Evolutionary conservation across 2,113 vertebrate species (phyloP).

Genomic region (Pedionomus torquatus): DNA sequence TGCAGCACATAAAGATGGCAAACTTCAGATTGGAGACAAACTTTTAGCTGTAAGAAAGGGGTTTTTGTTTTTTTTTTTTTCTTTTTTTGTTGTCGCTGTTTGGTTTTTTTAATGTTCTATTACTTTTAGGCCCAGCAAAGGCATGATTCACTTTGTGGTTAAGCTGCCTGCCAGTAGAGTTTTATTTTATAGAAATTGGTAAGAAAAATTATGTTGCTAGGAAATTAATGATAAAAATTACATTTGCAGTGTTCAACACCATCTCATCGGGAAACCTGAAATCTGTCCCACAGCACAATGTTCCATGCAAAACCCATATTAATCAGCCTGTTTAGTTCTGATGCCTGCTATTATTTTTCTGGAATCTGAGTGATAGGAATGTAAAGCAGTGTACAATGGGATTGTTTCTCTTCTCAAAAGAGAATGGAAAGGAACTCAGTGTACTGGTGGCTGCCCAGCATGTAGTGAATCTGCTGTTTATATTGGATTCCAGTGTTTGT

Average conservation of each 20-base stretch:
- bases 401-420: background rate
- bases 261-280: background rate
- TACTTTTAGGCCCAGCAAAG: background rate
- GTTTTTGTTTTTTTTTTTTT: background rate
- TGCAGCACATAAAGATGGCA: conserved; percentile 94
- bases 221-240: background rate
- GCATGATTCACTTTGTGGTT: background rate
- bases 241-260: background rate
- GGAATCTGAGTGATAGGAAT: background rate
- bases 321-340: background rate
- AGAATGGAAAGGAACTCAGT: background rate
- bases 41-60: conserved; percentile 89
- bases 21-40: conserved; percentile 97
- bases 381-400: background rate
- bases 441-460: background rate
- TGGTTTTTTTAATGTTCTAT: background rate
- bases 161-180: background rate
- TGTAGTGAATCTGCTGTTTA: background rate
- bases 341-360: background rate
- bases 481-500: background rate
- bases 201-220: background rate
- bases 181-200: background rate
- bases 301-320: background rate
- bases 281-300: background rate
- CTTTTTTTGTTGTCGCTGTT: no score